Evolutionary conservation across 2,113 vertebrate species (phyloP).

Genomic region (Ondatra zibethicus): DNA sequence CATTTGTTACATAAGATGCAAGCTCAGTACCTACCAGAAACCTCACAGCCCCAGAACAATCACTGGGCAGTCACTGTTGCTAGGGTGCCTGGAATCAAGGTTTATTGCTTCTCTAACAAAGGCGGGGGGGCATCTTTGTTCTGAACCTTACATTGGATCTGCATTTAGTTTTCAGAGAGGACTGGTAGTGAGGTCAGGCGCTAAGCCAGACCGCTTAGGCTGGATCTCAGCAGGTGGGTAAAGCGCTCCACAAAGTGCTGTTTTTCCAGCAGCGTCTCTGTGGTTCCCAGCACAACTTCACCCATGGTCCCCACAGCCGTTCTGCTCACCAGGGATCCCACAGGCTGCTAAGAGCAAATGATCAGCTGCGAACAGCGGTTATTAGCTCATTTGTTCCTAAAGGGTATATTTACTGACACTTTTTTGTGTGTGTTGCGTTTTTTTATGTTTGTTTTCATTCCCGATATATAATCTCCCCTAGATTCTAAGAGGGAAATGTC

Average conservation of each 20-base stretch:
- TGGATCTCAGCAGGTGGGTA: background rate
- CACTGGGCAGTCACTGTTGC: background rate
- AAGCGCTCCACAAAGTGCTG: background rate
- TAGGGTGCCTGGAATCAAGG: background rate
- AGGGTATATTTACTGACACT: constrained; percentile 62
- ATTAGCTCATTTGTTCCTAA: constrained; percentile 73
- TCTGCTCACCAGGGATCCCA: background rate
- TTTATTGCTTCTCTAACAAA: background rate
- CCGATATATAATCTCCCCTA: constrained; percentile 60
- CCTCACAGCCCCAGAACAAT: background rate
- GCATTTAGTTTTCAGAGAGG: background rate
- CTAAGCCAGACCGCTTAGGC: background rate
- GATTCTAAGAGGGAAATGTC: constrained; percentile 56
- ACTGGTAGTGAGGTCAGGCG: background rate
- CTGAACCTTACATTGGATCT: background rate
- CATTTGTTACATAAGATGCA: background rate
- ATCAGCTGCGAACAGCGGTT: constrained; percentile 45
- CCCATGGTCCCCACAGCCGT: constrained; percentile 1
- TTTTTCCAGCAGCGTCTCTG: constrained; percentile 34
- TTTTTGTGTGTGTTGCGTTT: background rate
- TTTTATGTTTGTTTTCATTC: constrained; percentile 64
- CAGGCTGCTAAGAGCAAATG: constrained; percentile 37
- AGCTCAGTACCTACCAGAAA: background rate
- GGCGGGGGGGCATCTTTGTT: background rate
- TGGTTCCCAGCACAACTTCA: background rate